These are phyloP conservation scores for Chelon auratus DNA, from an alignment of 2,797 vertebrate species.

Conservation along the genomic window DNA sequence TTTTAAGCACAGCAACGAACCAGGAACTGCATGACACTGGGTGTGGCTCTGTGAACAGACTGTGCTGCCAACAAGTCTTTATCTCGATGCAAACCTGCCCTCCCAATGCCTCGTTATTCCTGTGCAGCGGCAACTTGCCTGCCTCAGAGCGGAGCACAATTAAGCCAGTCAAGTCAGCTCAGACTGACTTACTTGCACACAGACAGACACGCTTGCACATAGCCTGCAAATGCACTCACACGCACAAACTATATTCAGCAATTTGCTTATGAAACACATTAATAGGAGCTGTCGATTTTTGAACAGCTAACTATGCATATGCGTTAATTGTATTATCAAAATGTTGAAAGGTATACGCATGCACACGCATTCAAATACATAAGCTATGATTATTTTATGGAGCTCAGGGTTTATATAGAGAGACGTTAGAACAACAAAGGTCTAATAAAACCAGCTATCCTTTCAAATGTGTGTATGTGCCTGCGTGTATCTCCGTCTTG, in stretches of 20 bases:
- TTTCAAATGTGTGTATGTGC: conserved; percentile 9
- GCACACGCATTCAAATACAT: no score
- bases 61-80: conserved; percentile 31
- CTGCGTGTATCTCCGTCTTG: conserved; percentile 70
- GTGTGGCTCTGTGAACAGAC: neutral
- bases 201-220: conserved; percentile 1
- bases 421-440: conserved; percentile 18
- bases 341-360: neutral
- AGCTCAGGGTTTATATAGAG: conserved; percentile 71
- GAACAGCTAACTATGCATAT: neutral
- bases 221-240: neutral
- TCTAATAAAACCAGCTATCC: conserved; percentile 5
- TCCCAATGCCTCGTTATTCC: conserved; percentile 64
- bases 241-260: no score
- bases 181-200: conserved; percentile 10
- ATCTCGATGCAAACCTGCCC: conserved; percentile 50
- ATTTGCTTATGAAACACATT: no score
- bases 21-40: neutral
- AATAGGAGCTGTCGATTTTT: neutral
- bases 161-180: conserved; percentile 61
- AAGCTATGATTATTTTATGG: conserved; percentile 23
- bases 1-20: neutral
- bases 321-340: neutral
- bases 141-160: conserved; percentile 60
- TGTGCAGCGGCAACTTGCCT: conserved; percentile 50